Conservation (phyloP, 1,140 invertebrate species). For the Bilobella aurantiaca region DNA sequence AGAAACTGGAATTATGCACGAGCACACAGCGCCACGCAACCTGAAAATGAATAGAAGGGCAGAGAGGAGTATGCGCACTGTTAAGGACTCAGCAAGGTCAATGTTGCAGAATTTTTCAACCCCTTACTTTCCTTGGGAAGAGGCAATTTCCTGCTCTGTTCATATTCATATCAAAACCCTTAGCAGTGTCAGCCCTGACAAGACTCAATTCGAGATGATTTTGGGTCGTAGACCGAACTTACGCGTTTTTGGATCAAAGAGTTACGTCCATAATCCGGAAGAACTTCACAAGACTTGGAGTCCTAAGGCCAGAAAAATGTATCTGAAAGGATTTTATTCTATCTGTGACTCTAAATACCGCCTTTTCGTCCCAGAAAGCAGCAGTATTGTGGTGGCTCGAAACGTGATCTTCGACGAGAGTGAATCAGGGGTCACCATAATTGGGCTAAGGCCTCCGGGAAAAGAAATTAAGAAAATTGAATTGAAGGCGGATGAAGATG, state of each 20-base stretch:
- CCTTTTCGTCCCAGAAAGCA: neutral
- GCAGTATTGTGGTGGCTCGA: neutral
- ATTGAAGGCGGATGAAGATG: neutral
- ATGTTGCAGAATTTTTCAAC: constrained; percentile 11
- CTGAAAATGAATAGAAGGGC: constrained; percentile 44
- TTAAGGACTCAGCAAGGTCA: neutral
- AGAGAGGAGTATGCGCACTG: constrained; percentile 40
- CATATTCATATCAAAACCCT: constrained; percentile 13
- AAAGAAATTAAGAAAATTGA: neutral
- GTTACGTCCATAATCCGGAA: constrained; percentile 28
- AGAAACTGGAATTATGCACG: constrained; percentile 16
- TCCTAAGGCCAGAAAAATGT: neutral
- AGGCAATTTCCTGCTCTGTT: constrained; percentile 1
- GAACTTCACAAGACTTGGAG: constrained; percentile 13
- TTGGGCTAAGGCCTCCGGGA: neutral
- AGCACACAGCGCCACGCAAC: constrained; percentile 39
- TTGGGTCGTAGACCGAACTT: constrained; percentile 32
- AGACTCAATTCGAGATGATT: constrained; percentile 32
- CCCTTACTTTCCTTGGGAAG: constrained; percentile 1
- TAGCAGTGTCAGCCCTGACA: constrained; percentile 11
- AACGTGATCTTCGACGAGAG: constrained; percentile 1
- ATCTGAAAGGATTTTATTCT: constrained; percentile 1
- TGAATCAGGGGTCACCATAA: neutral
- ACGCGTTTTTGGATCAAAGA: constrained; percentile 36
- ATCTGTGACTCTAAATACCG: neutral